A percentile compares a stretch with the other conserved stretches of the same genome.
These are phyloP conservation scores for Tridacna gigas DNA, from an alignment of 2,888 invertebrate species.

Conservation along the genomic window DNA sequence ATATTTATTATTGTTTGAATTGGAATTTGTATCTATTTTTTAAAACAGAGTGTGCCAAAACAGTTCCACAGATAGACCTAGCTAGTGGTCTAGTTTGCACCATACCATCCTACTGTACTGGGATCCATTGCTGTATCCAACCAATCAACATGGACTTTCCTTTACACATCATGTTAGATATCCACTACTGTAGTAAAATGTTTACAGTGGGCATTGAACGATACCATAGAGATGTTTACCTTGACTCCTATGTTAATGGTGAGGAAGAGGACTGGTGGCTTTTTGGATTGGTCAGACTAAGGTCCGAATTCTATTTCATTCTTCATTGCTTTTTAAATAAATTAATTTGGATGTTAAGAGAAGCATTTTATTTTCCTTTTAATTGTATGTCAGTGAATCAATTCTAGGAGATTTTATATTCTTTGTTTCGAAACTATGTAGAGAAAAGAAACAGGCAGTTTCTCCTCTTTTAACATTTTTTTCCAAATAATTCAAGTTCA, in stretches of 20 bases:
- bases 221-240: conserved; percentile 35
- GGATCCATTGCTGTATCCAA: conserved; percentile 44
- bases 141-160: conserved; percentile 23
- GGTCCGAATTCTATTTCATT: conserved; percentile 20
- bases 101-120: conserved; percentile 45
- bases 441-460: too few relatives aligned
- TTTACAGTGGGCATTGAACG: conserved; percentile 45
- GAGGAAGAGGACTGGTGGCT: conserved; percentile 46
- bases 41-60: conserved; percentile 34
- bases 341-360: too few relatives aligned
- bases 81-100: conserved; percentile 10
- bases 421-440: too few relatives aligned
- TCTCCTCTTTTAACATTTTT: conserved; percentile 3
- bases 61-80: not conserved
- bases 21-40: not conserved
- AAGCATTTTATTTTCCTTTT: too few relatives aligned
- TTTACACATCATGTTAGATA: conserved; percentile 30
- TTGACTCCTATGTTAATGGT: conserved; percentile 46
- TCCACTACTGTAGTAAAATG: conserved; percentile 41
- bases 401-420: too few relatives aligned
- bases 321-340: too few relatives aligned
- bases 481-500: not conserved
- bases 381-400: too few relatives aligned
- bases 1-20: not conserved
- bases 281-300: conserved; percentile 45